phyloP scores from a whole-genome alignment of 2,888 invertebrate genomes.

The Apamea epomidion region DNA sequence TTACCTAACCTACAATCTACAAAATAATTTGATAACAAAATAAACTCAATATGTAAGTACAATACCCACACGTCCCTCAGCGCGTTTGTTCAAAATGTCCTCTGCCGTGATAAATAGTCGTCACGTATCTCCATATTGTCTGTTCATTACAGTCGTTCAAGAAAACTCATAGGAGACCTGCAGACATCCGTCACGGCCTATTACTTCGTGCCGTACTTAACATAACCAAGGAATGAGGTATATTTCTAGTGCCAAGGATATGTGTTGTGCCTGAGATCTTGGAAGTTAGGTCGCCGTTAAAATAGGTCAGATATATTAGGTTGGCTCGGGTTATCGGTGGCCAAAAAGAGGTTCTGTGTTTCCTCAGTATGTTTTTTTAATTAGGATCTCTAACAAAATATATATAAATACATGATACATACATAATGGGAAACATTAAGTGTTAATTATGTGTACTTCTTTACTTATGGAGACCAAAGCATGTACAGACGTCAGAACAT shows the following conservation, averaged over 20 bases:
- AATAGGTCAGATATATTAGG: not conserved
- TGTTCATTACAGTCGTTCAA: conserved; percentile 10
- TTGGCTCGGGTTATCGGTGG: not conserved
- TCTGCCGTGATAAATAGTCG: conserved; percentile 18
- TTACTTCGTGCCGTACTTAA: conserved; percentile 18
- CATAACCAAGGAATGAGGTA: conserved; percentile 6
- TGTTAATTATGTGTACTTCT: not conserved
- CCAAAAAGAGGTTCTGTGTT: not conserved
- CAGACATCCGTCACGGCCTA: conserved; percentile 43
- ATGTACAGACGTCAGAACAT: no score
- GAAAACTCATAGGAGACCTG: conserved; percentile 34
- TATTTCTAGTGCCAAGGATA: conserved; percentile 13
- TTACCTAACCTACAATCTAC: not conserved
- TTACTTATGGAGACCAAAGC: not conserved
- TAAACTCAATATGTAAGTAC: not conserved
- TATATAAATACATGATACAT: not conserved
- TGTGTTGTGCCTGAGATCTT: not conserved
- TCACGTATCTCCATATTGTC: conserved; percentile 42
- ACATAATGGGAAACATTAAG: not conserved
- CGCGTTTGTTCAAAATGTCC: conserved; percentile 12
- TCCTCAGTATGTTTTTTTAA: not conserved
- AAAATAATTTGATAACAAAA: not conserved
- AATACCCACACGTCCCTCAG: not conserved
- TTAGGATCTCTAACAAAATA: not conserved
- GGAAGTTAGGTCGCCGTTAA: not conserved